Conservation (phyloP, 2,888 invertebrate species). For the Epinotia demarniana region DNA sequence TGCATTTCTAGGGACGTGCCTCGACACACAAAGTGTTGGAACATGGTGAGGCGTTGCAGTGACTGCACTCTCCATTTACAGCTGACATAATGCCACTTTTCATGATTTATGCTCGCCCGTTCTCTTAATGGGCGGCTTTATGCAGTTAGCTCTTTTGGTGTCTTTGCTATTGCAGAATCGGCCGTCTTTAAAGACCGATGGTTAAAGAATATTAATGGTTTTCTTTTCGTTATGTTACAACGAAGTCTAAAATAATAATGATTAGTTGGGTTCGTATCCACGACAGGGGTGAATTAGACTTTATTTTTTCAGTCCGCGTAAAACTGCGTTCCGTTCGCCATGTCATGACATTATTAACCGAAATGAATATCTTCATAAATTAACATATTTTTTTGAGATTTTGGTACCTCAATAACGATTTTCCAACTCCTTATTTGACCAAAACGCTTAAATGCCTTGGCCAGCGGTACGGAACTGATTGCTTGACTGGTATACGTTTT, state of each 20-base stretch:
- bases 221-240: conserved; percentile 44
- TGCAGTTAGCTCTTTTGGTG: conserved; percentile 39
- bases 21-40: conserved; percentile 30
- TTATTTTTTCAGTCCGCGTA: too few relatives aligned
- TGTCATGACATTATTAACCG: too few relatives aligned
- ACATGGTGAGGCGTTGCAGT: conserved; percentile 44
- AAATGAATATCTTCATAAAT: too few relatives aligned
- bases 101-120: conserved; percentile 49
- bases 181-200: conserved; percentile 44
- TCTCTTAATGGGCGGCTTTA: conserved; percentile 47
- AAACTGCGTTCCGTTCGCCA: too few relatives aligned
- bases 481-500: too few relatives aligned
- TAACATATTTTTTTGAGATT: neutral
- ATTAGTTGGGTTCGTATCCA: conserved; percentile 20
- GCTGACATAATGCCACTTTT: conserved; percentile 48
- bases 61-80: conserved; percentile 47
- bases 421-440: too few relatives aligned
- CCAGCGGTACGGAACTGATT: too few relatives aligned
- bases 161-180: conserved; percentile 47
- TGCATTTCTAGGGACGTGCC: conserved; percentile 41
- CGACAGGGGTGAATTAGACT: too few relatives aligned
- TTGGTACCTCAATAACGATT: neutral
- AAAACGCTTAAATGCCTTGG: too few relatives aligned
- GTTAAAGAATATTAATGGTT: conserved; percentile 48
- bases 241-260: conserved; percentile 25